Conservation (phyloP, 2,888 invertebrate species). For the Ligdia adustata region DNA sequence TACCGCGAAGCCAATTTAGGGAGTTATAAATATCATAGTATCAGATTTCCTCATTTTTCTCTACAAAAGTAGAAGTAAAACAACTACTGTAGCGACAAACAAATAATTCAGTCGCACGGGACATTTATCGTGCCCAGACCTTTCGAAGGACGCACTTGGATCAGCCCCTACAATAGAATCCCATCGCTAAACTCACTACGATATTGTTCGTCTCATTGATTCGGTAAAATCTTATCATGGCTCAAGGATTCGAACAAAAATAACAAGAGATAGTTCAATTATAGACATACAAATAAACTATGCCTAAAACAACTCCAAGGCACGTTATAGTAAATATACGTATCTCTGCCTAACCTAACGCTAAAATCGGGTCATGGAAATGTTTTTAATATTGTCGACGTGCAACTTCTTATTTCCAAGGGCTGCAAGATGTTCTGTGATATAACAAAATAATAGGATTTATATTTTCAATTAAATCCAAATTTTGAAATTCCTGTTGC, state of each 20-base stretch:
- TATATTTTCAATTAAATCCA: too few relatives aligned
- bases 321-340: too few relatives aligned
- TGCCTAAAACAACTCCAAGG: too few relatives aligned
- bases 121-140: conserved; percentile 3
- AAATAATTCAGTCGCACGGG: conserved; percentile 15
- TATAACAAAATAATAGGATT: too few relatives aligned
- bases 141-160: conserved; percentile 3
- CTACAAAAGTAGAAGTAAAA: background rate
- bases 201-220: conserved; percentile 17
- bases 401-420: too few relatives aligned
- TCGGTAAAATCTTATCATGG: conserved; percentile 16
- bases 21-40: background rate
- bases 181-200: conserved; percentile 5
- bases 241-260: conserved; percentile 1
- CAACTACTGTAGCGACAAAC: conserved; percentile 7
- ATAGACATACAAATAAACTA: too few relatives aligned
- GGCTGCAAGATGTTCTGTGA: too few relatives aligned
- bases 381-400: too few relatives aligned
- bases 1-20: too few relatives aligned
- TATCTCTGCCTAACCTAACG: too few relatives aligned
- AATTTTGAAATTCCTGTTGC: too few relatives aligned
- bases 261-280: background rate
- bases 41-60: conserved; percentile 8
- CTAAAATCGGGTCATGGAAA: too few relatives aligned
- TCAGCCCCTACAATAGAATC: conserved; percentile 12